Evolutionary conservation across 2,888 invertebrate genomes (phyloP).

Genomic region (Cerastis rubricosa): DNA sequence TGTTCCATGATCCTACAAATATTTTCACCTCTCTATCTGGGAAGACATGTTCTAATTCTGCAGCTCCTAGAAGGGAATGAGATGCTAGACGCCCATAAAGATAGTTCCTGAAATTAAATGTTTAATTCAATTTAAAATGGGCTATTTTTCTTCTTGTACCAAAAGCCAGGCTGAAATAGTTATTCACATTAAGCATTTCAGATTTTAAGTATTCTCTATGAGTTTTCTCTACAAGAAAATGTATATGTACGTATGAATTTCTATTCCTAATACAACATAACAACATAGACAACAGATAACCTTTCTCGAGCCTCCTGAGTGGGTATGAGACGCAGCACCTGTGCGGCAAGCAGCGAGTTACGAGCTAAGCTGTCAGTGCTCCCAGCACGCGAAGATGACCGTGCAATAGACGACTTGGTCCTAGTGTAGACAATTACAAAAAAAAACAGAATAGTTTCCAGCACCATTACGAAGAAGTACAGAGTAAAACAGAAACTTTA

Average conservation of each 20-base stretch:
- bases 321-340: conserved; percentile 95
- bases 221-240: neutral
- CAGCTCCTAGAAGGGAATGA: conserved; percentile 95
- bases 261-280: conserved; percentile 17
- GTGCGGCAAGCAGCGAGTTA: conserved; percentile 94
- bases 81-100: conserved; percentile 95
- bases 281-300: conserved; percentile 77
- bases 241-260: conserved; percentile 10
- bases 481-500: conserved; percentile 19
- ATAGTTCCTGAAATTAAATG: conserved; percentile 91
- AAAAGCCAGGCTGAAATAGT: conserved; percentile 22
- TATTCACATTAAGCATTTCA: conserved; percentile 8
- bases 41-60: conserved; percentile 96
- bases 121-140: conserved; percentile 1
- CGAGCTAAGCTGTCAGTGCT: conserved; percentile 93
- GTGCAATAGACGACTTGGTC: conserved; percentile 84
- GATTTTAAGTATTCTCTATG: conserved; percentile 7
- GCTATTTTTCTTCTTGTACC: neutral
- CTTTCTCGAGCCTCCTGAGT: conserved; percentile 95
- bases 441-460: conserved; percentile 48
- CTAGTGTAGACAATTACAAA: conserved; percentile 74
- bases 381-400: conserved; percentile 85
- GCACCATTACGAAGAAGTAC: conserved; percentile 48
- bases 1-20: conserved; percentile 99
- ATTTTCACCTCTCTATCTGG: conserved; percentile 96